Evolutionary conservation across 2,797 vertebrate genomes (phyloP).

Genomic region (Astyanax mexicanus): DNA sequence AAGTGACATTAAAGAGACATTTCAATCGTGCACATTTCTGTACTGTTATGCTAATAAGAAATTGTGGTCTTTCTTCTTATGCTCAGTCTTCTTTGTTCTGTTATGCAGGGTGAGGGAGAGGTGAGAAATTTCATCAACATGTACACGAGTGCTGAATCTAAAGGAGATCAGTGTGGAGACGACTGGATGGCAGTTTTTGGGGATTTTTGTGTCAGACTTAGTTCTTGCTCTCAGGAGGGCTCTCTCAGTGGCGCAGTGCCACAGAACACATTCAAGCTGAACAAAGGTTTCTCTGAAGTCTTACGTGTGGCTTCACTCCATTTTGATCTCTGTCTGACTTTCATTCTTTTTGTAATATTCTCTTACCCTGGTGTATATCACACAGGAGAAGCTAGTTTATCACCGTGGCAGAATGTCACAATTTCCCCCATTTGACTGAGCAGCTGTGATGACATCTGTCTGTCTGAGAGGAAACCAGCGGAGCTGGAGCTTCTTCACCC

Average conservation of each 20-base stretch:
- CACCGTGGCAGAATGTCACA: neutral
- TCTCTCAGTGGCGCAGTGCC: neutral
- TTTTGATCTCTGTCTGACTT: constrained; percentile 17
- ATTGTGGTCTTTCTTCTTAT: neutral
- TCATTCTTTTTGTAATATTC: constrained; percentile 1
- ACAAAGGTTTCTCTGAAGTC: constrained; percentile 1
- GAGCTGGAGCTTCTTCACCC: neutral
- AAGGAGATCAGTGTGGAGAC: neutral
- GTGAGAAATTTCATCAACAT: neutral
- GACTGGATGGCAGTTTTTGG: neutral
- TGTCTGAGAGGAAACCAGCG: neutral
- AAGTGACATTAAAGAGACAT: neutral
- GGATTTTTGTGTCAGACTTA: neutral
- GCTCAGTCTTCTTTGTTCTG: neutral
- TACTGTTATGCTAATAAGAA: neutral
- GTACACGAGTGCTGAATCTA: neutral
- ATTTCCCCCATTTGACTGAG: neutral
- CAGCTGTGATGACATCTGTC: constrained; percentile 14
- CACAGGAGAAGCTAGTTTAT: neutral
- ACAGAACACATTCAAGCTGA: neutral
- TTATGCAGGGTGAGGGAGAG: neutral
- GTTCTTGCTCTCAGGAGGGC: neutral
- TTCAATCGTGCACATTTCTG: neutral
- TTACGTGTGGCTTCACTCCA: neutral
- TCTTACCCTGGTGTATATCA: neutral